phyloP scores from a whole-genome alignment of 1,140 invertebrate genomes.

The Drosophila sp. region DNA sequence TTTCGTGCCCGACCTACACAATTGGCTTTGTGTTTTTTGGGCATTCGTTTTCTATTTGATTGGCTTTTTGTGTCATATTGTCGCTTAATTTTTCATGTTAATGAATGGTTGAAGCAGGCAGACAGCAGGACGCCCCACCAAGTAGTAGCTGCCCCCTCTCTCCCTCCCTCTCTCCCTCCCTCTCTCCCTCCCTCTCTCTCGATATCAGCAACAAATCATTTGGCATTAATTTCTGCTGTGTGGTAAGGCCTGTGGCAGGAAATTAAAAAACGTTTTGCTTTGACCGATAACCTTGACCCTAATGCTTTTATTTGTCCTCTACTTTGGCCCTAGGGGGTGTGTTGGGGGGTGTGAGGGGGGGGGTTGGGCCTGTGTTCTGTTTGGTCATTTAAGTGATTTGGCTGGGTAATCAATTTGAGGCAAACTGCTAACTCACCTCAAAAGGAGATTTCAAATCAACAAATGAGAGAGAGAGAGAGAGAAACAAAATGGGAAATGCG shows the following conservation, averaged over 20 bases:
- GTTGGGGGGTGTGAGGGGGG: neutral
- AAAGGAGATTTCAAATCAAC: constrained; percentile 2
- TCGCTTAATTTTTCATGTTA: constrained; percentile 60
- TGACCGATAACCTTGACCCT: constrained; percentile 47
- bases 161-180: neutral
- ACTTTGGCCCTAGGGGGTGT: neutral
- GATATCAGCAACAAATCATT: constrained; percentile 50
- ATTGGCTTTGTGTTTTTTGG: constrained; percentile 37
- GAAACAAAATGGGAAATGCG: neutral
- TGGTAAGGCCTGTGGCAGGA: constrained; percentile 34
- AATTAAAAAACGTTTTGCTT: constrained; percentile 59
- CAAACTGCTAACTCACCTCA: neutral
- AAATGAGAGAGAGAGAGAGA: neutral
- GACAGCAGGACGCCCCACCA: constrained; percentile 33
- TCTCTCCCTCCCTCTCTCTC: constrained; percentile 19
- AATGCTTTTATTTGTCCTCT: constrained; percentile 25
- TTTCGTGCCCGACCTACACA: constrained; percentile 35
- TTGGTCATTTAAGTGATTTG: constrained; percentile 51
- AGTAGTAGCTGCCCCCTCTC: neutral
- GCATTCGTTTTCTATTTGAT: constrained; percentile 11
- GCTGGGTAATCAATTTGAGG: constrained; percentile 8
- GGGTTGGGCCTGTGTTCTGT: neutral
- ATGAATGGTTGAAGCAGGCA: constrained; percentile 50
- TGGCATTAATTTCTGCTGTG: constrained; percentile 49
- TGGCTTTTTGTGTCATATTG: constrained; percentile 20